A percentile compares a stretch with the other conserved stretches of the same genome.
These are phyloP conservation scores for Pinna nobilis DNA, from an alignment of 1,140 invertebrate species.

Conservation along the genomic window DNA sequence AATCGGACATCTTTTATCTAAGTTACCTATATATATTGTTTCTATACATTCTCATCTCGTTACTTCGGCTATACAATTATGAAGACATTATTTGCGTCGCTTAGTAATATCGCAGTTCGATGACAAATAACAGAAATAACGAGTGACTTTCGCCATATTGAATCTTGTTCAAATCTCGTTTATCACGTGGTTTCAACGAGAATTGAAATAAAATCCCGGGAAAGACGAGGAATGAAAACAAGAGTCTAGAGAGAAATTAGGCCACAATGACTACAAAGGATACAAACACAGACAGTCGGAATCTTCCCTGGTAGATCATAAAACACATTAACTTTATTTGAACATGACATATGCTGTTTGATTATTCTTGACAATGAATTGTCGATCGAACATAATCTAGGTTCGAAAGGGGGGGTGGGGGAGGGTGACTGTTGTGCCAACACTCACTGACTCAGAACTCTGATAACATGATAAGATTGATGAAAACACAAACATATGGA, in stretches of 20 bases:
- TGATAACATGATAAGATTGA: too few relatives aligned
- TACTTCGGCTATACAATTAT: conserved; percentile 9
- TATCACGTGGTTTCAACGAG: conserved; percentile 38
- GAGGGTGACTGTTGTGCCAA: too few relatives aligned
- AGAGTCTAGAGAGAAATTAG: too few relatives aligned
- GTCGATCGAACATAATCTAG: too few relatives aligned
- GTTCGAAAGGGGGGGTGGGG: too few relatives aligned
- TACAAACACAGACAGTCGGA: conserved; percentile 31
- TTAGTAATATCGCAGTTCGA: conserved; percentile 7
- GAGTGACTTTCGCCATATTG: conserved; percentile 47
- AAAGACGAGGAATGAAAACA: not conserved
- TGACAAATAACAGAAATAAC: conserved; percentile 22
- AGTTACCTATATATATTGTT: conserved; percentile 44
- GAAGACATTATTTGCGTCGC: conserved; percentile 1
- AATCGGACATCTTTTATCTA: conserved; percentile 58
- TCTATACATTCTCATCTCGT: conserved; percentile 40
- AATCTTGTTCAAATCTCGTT: conserved; percentile 35
- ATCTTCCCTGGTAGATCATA: conserved; percentile 57
- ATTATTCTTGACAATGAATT: too few relatives aligned
- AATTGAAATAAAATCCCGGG: conserved; percentile 35
- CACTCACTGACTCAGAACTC: too few relatives aligned
- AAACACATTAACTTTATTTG: not conserved
- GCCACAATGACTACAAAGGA: conserved; percentile 34
- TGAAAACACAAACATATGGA: too few relatives aligned
- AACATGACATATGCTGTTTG: too few relatives aligned